A percentile compares a stretch with the other conserved stretches of the same genome.
These are phyloP conservation scores for Chauna torquata DNA, from an alignment of 2,113 vertebrate species.

Conservation along the genomic window DNA sequence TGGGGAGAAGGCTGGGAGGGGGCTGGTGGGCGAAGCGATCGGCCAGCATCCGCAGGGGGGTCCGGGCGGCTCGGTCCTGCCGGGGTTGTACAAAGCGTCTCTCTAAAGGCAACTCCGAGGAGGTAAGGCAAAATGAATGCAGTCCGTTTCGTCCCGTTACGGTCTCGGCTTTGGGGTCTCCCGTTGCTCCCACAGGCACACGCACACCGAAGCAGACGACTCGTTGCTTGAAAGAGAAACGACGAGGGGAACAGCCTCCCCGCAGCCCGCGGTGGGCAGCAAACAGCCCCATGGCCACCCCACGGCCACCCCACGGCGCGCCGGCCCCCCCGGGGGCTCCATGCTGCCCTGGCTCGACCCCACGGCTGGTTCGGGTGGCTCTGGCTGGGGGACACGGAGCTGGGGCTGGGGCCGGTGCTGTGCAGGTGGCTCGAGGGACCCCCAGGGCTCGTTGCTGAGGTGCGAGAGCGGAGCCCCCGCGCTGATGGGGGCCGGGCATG, in stretches of 20 bases:
- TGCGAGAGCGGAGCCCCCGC: not conserved
- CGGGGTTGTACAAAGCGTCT: not conserved
- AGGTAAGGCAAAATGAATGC: constrained; percentile 55
- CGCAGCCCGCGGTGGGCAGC: not conserved
- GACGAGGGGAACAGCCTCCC: not conserved
- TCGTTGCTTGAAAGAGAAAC: fast-evolving
- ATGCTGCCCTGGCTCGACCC: not conserved
- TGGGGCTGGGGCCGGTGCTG: no score
- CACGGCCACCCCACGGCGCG: no score
- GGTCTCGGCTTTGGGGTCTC: not conserved
- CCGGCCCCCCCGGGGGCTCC: not conserved
- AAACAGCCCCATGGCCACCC: not conserved
- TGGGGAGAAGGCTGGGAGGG: not conserved
- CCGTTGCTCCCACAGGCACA: not conserved
- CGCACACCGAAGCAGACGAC: not conserved
- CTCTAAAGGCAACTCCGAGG: constrained; percentile 39
- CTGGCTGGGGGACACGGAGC: not conserved
- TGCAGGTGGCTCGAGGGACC: not conserved
- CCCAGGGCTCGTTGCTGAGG: not conserved
- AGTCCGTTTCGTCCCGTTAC: not conserved
- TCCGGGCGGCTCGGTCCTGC: not conserved
- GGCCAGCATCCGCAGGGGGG: not conserved
- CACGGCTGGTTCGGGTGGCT: not conserved
- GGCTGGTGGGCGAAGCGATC: not conserved
- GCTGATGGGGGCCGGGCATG: not conserved